These are phyloP conservation scores for Drosophila melanogaster DNA, from an alignment of 1,140 invertebrate genomes.

Conservation along the genomic window Release_6_plus_ISO1_MT NT_033779.5:13660001-13660500, in stretches of 20 bases:
- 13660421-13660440: slow-evolving; percentile 69
- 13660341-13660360: slow-evolving; percentile 10
- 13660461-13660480: slow-evolving; percentile 35
- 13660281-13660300: slow-evolving; percentile 77
- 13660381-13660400: slow-evolving; percentile 50
- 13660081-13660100: no score
- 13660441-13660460: slow-evolving; percentile 52
- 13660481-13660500: slow-evolving; percentile 1
- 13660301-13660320: slow-evolving; percentile 80
- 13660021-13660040: slow-evolving; percentile 6
- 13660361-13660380: slow-evolving; percentile 29
- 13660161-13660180: background rate
- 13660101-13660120: no score
- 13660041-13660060: slow-evolving; percentile 1
- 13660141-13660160: no score
- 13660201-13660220: background rate
- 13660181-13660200: background rate
- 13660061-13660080: background rate
- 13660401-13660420: slow-evolving; percentile 64
- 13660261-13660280: slow-evolving; percentile 14
- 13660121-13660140: no score
- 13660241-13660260: background rate
- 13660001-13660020: background rate
- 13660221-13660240: slow-evolving; percentile 2
- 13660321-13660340: slow-evolving; percentile 35